Conservation (phyloP, 2,113 vertebrate genomes). For the Calcarius ornatus region DNA sequence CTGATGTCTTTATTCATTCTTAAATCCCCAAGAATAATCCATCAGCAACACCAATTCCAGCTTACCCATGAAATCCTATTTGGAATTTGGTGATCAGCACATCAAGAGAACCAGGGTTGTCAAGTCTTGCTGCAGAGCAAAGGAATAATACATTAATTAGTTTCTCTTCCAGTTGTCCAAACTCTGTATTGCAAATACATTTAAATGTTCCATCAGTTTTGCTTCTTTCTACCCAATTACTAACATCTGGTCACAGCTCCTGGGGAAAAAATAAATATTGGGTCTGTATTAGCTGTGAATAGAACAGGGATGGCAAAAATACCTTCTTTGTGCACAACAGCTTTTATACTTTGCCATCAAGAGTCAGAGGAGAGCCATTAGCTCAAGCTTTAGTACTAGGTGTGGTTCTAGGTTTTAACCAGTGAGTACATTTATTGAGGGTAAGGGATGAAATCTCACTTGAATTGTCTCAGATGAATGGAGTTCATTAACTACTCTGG, state of each 20-base stretch:
- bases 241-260: neutral
- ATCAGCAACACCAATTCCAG: conserved; percentile 13
- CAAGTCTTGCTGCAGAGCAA: neutral
- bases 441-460: neutral
- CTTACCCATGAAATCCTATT: conserved; percentile 39
- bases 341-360: neutral
- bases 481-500: neutral
- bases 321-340: neutral
- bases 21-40: conserved; percentile 49
- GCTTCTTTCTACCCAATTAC: neutral
- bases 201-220: neutral
- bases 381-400: neutral
- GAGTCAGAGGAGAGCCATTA: neutral
- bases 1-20: conserved; percentile 2
- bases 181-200: neutral
- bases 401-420: neutral
- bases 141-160: neutral
- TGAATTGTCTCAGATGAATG: neutral
- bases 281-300: neutral
- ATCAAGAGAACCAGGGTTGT: neutral
- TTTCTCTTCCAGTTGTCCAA: neutral
- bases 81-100: conserved; percentile 11
- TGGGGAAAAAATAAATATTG: neutral
- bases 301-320: neutral
- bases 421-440: neutral